phyloP scores from a whole-genome alignment of 2,888 invertebrate species.

The Cataglyphis altisquamis region DNA sequence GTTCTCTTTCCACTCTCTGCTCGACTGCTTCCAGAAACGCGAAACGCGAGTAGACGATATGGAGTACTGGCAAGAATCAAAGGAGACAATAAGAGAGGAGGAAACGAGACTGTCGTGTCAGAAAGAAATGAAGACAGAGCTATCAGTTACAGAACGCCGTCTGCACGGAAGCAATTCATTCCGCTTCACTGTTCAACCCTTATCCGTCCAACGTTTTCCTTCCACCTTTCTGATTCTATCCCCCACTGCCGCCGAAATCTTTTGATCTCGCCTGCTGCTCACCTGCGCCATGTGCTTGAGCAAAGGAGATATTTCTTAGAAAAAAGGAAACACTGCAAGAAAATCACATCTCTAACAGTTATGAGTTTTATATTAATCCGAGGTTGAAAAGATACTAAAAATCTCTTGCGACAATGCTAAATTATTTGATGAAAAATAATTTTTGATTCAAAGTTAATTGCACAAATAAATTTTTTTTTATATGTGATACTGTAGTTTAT shows the following conservation, averaged over 20 bases:
- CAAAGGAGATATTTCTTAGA: constrained; percentile 10
- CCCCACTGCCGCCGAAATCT: constrained; percentile 59
- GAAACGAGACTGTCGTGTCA: constrained; percentile 78
- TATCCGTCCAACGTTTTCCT: constrained; percentile 70
- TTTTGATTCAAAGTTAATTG: not conserved
- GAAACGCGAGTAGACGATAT: constrained; percentile 67
- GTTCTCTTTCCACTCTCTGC: constrained; percentile 26
- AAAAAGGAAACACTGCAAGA: not conserved
- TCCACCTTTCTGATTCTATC: constrained; percentile 70
- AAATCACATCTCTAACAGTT: not conserved
- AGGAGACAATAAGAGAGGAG: constrained; percentile 77
- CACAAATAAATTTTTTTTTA: not conserved
- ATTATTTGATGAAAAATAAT: not conserved
- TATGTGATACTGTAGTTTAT: not conserved
- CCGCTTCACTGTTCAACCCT: constrained; percentile 76
- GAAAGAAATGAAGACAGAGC: constrained; percentile 81
- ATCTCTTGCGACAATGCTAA: not conserved
- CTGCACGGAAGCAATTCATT: constrained; percentile 82
- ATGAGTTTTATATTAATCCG: not conserved
- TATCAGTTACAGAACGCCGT: constrained; percentile 82
- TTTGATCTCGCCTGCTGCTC: constrained; percentile 67
- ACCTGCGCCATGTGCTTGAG: constrained; percentile 40
- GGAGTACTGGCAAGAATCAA: constrained; percentile 76
- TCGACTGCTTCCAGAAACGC: constrained; percentile 56
- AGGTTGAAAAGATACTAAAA: not conserved